Evolutionary conservation across 1,140 invertebrate genomes (phyloP).

Genomic region (Cherax quadricarinatus): DNA sequence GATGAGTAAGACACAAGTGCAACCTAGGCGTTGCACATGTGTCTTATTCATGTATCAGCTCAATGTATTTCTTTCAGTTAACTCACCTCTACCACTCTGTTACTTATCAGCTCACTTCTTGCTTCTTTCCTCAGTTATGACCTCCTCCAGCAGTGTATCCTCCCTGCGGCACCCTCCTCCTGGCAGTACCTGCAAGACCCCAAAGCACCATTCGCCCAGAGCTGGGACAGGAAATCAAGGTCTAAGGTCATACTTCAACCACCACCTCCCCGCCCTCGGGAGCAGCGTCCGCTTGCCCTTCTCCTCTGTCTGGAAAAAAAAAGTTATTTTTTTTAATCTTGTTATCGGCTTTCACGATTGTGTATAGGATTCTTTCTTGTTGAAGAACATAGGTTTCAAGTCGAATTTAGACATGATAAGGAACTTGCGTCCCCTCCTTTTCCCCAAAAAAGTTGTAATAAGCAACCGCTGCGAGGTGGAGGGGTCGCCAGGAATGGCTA

Average conservation of each 20-base stretch:
- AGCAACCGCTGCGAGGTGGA: constrained; percentile 3
- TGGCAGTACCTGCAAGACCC: constrained; percentile 34
- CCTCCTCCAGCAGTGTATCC: not conserved
- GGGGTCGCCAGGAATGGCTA: constrained; percentile 26
- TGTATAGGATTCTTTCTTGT: not conserved
- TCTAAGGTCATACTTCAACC: constrained; percentile 10
- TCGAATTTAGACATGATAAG: not conserved
- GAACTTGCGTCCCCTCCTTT: not conserved
- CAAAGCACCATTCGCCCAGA: constrained; percentile 18
- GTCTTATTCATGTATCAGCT: too few relatives aligned
- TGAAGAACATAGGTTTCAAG: not conserved
- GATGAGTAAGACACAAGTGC: too few relatives aligned
- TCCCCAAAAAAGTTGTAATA: not conserved
- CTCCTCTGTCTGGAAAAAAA: not conserved
- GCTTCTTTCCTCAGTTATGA: not conserved
- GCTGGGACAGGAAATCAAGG: constrained; percentile 8
- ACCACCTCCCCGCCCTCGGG: not conserved
- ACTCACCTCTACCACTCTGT: not conserved
- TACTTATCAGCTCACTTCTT: not conserved
- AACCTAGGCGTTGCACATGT: too few relatives aligned
- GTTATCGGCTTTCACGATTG: not conserved
- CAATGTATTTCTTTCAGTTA: not conserved
- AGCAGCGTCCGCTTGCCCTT: not conserved
- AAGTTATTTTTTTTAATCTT: not conserved
- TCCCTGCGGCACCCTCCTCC: not conserved